These are phyloP conservation scores for Sparus aurata DNA, from an alignment of 2,797 vertebrate species.

Conservation along the genomic window DNA sequence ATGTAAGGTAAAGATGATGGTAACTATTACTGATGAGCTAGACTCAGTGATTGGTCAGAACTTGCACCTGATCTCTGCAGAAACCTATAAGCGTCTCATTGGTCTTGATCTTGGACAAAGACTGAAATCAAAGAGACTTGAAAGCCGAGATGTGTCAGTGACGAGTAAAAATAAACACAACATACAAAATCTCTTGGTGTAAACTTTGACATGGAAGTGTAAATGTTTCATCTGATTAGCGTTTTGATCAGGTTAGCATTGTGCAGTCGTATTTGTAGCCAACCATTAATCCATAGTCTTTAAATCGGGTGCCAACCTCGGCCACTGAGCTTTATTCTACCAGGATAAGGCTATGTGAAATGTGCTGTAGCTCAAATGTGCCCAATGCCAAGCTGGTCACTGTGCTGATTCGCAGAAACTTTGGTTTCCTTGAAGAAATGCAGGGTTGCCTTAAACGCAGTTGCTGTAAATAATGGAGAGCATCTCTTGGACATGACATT, in stretches of 20 bases:
- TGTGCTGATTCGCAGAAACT: slow-evolving; percentile 41
- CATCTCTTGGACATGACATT: slow-evolving; percentile 24
- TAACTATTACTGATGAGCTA: slow-evolving; percentile 12
- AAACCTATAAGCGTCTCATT: slow-evolving; percentile 32
- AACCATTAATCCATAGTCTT: slow-evolving; percentile 11
- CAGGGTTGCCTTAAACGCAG: slow-evolving; percentile 74
- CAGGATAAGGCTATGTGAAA: background rate
- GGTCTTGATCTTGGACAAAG: slow-evolving; percentile 24
- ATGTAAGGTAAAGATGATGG: background rate
- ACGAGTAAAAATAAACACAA: slow-evolving; percentile 30
- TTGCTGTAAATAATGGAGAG: slow-evolving; percentile 49
- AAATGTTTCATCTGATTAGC: background rate
- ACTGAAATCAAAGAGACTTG: slow-evolving; percentile 19
- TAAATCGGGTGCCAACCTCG: slow-evolving; percentile 13
- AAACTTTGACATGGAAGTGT: slow-evolving; percentile 17
- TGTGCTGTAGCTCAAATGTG: background rate
- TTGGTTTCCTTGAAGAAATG: slow-evolving; percentile 40
- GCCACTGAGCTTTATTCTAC: slow-evolving; percentile 10
- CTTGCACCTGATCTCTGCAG: slow-evolving; percentile 15
- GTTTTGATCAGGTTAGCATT: slow-evolving; percentile 24
- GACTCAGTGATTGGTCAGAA: background rate
- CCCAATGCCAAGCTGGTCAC: slow-evolving; percentile 11
- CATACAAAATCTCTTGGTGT: slow-evolving; percentile 14
- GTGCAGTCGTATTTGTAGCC: slow-evolving; percentile 12
- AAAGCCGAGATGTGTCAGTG: slow-evolving; percentile 11